phyloP scores from a whole-genome alignment of 2,888 invertebrate species.

The Fragum whitleyi region DNA sequence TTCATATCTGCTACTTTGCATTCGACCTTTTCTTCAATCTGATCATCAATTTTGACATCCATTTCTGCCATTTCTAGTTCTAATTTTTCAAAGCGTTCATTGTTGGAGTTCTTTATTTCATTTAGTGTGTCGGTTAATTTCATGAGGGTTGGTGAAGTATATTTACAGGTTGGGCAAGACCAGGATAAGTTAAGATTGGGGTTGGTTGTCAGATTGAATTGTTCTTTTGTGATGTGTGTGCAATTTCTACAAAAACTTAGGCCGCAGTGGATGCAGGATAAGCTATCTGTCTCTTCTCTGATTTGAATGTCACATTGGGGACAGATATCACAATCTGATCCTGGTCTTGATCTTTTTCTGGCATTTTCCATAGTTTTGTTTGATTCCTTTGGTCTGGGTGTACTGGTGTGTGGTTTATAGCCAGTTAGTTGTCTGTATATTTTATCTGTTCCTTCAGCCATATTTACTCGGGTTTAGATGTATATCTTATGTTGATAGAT shows the following conservation, averaged over 20 bases:
- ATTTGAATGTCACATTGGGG: background rate
- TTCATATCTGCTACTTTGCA: background rate
- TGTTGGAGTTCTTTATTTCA: background rate
- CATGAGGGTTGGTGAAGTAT: background rate
- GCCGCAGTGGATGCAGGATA: background rate
- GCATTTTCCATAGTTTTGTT: background rate
- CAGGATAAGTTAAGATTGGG: background rate
- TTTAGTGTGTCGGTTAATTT: background rate
- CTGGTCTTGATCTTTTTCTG: background rate
- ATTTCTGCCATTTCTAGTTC: background rate
- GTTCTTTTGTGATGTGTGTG: constrained; percentile 2
- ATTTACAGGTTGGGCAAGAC: too few species aligned
- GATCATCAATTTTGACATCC: background rate
- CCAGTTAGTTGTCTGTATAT: too few species aligned
- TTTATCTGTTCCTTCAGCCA: too few species aligned
- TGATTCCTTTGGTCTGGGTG: background rate
- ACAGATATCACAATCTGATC: background rate
- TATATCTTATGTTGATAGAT: background rate
- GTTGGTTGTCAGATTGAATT: background rate
- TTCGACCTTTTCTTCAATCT: constrained; percentile 5
- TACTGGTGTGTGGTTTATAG: background rate
- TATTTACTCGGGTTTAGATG: too few species aligned
- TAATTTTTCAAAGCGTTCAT: background rate
- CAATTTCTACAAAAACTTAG: background rate
- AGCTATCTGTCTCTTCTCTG: background rate